Base-by-base conservation (phyloP, 2,113 vertebrate genomes). In the Phoxinus phoxinus region DNA sequence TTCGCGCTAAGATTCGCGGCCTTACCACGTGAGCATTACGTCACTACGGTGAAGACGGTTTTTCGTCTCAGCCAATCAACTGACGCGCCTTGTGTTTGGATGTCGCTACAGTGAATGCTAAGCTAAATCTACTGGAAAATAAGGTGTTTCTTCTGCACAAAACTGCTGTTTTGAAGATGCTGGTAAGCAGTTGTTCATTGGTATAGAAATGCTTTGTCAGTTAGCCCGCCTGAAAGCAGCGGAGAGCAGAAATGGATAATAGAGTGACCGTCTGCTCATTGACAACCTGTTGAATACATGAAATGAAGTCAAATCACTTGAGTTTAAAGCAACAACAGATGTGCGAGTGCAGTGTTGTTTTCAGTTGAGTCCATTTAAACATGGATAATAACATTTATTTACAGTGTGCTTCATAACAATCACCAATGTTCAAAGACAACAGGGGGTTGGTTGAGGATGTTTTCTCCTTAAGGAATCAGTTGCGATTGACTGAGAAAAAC, bases 401-500 rank as follows among this genome's bases (percentile, higher is more conserved):
- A 19, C 46, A 83, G 81, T 23, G 17, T 21, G 25, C 3, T 58
- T 71, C 44, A 44, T 65, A 79, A 84, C 67, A 81, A 67, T 72
- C 3, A 81, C 71, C 84, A 51, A 92, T 91, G 90, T 91, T 83
- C 86, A 89, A 91, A 75, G 81, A 93, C 84, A 93, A 89, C 6
- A 93, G 93, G 51, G 89, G 90, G 53, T 87, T 94, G 76, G 89
- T 93, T 12, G 91, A 91, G 89, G 90, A 94, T 89, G 92, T 95
- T 65, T 85, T 93, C 77, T 92, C 87, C 23, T 87, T 96, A 86
- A 94, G 90, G 87, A 94, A 89, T 89, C 93, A 93, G 84, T 88
- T 96, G 79, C 92, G 87, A 87, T 87, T 90, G 89, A 96, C 95
- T 9, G 96, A 96, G 88, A 87, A 90, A 90, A 93, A 9, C 63